Evolutionary conservation across 2,797 vertebrate genomes (phyloP).

Genomic region (Pyrrhura leucotis): DNA sequence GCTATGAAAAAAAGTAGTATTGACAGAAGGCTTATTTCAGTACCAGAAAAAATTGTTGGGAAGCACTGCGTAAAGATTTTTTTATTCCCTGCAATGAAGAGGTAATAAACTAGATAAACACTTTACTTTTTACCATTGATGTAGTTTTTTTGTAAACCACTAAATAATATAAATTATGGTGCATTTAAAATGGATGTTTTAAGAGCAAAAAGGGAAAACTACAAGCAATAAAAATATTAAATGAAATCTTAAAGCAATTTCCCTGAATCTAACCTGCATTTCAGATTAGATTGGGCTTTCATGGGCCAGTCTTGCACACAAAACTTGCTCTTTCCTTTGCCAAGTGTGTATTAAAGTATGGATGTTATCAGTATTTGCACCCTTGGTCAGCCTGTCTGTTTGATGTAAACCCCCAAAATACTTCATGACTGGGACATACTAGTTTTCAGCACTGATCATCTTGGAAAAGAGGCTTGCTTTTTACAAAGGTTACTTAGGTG

Average conservation of each 20-base stretch:
- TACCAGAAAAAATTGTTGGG: neutral
- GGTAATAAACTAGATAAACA: neutral
- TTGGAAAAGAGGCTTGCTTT: neutral
- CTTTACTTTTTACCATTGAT: neutral
- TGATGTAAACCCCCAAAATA: accelerated
- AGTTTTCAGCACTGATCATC: neutral
- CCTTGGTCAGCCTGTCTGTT: neutral
- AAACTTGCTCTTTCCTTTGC: neutral
- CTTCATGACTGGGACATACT: neutral
- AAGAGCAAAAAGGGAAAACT: neutral
- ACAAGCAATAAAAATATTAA: neutral
- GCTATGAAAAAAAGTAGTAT: neutral
- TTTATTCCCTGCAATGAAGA: neutral
- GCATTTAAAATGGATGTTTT: neutral
- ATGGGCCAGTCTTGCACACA: neutral
- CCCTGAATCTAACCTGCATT: neutral
- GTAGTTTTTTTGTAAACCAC: neutral
- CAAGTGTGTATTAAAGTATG: neutral
- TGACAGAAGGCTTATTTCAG: neutral
- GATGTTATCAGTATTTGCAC: neutral
- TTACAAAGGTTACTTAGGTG: neutral
- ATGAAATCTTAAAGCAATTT: neutral
- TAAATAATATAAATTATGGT: neutral
- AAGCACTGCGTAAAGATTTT: neutral
- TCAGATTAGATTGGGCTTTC: neutral